A percentile compares a stretch with the other conserved stretches of the same genome.
Conservation (phyloP, 2,797 vertebrate species). For the Oophaga sylvatica region DNA sequence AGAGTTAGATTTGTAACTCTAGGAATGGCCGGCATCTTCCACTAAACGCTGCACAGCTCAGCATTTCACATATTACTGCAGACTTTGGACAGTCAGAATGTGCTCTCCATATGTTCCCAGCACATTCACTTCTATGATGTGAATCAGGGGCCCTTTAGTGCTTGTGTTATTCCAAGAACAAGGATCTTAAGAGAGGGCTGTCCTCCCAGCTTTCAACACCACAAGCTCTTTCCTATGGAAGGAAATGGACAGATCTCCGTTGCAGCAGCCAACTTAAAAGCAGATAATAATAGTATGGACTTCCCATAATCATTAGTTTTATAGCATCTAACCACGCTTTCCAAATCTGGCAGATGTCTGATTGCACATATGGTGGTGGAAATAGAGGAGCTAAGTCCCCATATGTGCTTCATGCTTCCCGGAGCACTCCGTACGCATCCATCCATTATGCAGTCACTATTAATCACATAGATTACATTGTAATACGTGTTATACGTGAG, state of each 20-base stretch:
- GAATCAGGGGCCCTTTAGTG: background rate
- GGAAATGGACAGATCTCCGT: slow-evolving; percentile 28
- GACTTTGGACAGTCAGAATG: background rate
- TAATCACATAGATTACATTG: background rate
- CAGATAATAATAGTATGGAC: slow-evolving; percentile 27
- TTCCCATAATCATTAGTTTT: slow-evolving; percentile 51
- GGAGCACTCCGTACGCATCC: background rate
- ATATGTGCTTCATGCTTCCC: slow-evolving; percentile 24
- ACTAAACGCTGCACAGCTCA: background rate
- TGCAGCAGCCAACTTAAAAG: slow-evolving; percentile 37
- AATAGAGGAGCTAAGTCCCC: background rate
- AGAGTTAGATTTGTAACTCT: background rate
- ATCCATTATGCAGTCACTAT: slow-evolving; percentile 10
- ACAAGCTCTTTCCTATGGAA: background rate
- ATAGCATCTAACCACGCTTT: slow-evolving; percentile 26
- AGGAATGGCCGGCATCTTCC: background rate
- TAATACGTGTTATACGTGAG: background rate
- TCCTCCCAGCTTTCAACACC: slow-evolving; percentile 32
- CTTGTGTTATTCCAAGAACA: slow-evolving; percentile 31
- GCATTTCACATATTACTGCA: background rate
- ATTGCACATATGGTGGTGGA: background rate
- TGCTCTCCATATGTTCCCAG: slow-evolving; percentile 10
- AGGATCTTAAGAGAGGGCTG: slow-evolving; percentile 21
- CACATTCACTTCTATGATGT: background rate
- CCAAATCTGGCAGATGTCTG: slow-evolving; percentile 29